These are phyloP conservation scores for Dryomyza anilis DNA, from an alignment of 2,888 invertebrate species.

Conservation along the genomic window DNA sequence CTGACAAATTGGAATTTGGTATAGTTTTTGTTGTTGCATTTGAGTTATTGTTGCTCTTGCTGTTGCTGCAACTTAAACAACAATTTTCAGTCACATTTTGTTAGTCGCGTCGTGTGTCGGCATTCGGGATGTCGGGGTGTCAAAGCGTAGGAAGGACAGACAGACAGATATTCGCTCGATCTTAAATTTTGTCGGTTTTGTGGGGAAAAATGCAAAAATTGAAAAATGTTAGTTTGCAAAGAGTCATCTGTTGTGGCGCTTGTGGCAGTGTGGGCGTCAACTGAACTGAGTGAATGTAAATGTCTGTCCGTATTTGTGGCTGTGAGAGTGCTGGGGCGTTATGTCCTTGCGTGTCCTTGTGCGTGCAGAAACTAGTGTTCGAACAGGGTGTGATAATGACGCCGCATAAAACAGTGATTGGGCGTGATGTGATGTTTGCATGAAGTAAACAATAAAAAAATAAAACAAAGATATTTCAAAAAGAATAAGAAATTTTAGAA, in stretches of 20 bases:
- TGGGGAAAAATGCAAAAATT: constrained; percentile 16
- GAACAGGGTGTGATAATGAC: constrained; percentile 4
- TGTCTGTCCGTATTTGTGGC: background rate
- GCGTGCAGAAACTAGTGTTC: constrained; percentile 7
- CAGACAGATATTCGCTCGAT: too few relatives aligned
- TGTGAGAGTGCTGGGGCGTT: background rate
- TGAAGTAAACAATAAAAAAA: too few relatives aligned
- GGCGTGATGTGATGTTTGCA: constrained; percentile 1
- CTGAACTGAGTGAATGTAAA: background rate
- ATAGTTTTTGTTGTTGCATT: constrained; percentile 41
- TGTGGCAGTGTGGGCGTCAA: constrained; percentile 1
- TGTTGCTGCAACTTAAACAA: constrained; percentile 13
- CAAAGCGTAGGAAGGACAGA: too few relatives aligned
- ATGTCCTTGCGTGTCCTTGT: background rate
- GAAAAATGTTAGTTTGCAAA: constrained; percentile 12
- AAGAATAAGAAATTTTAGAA: too few relatives aligned
- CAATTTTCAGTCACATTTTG: too few relatives aligned
- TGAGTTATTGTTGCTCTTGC: background rate
- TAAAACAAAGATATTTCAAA: too few relatives aligned
- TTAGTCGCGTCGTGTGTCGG: too few relatives aligned
- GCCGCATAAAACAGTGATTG: constrained; percentile 16
- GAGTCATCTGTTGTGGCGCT: constrained; percentile 3
- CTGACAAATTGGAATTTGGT: constrained; percentile 58
- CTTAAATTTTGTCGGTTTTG: constrained; percentile 8
- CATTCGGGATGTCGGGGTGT: too few relatives aligned